Conservation (phyloP, 1,140 invertebrate species). For the Drosophila leontia region DNA sequence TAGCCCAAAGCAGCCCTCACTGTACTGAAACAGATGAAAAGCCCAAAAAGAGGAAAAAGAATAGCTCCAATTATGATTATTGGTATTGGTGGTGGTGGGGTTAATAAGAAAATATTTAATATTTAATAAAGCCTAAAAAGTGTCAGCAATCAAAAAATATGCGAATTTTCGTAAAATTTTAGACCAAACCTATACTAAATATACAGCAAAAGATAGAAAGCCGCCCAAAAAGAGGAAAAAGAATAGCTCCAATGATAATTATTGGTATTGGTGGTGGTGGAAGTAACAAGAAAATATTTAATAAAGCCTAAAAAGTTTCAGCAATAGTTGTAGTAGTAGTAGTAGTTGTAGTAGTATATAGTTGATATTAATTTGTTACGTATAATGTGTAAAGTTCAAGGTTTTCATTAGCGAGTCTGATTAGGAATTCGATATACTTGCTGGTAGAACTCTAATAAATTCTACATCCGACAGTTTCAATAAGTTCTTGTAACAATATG, state of each 20-base stretch:
- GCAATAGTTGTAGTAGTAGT: too few relatives aligned
- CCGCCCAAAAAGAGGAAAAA: too few relatives aligned
- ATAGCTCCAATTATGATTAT: too few relatives aligned
- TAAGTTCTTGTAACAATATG: background rate
- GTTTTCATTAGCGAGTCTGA: background rate
- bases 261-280: background rate
- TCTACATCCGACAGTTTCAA: background rate
- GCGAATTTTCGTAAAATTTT: background rate
- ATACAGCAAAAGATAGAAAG: background rate
- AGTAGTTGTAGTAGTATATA: too few relatives aligned
- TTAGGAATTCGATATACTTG: background rate
- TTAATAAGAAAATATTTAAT: background rate
- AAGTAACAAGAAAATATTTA: background rate
- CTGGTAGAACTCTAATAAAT: background rate
- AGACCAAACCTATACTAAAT: background rate
- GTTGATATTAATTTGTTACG: too few relatives aligned
- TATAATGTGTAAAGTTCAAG: background rate
- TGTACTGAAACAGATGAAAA: background rate
- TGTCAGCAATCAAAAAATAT: background rate
- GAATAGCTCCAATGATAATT: too few relatives aligned
- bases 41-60: too few relatives aligned
- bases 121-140: background rate
- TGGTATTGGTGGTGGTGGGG: background rate
- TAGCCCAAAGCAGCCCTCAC: fast-evolving
- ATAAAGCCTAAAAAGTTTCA: background rate